Evolutionary conservation across 64 coral and sea anemone species (phyloP), one percentile per base, ranked within the genome.

Genomic region (Montipora capricornis): DNA sequence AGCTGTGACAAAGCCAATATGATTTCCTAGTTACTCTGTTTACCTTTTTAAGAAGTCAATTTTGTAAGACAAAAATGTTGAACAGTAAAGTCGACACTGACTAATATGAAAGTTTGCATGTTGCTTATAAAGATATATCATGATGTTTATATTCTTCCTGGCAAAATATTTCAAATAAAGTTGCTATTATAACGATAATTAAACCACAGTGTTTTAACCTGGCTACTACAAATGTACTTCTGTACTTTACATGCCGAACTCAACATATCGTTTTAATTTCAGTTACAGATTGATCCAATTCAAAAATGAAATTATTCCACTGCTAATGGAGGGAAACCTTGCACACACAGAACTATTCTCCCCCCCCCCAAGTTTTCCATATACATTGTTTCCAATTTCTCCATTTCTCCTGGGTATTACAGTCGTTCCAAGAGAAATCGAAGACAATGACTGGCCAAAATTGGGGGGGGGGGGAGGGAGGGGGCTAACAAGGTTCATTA

Each of bases 261-360:
- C 6, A 66, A 66, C 61, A 66, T 66, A 66, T 66, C 26, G 29
- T 76, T 75, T 75, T 75, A 44, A 75, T 75, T 75, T 75, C 73
- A 75, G 46, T 45, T 75, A 46, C 73, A 44, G 73, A 75, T 75
- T 75, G 4, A 75, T 75, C 73, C 73, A 75, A 75, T 8, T 75
- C 73, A 75, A 75, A 75, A 75, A 75, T 44, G 24, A 37, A 75
- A 44, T 75, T 75, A 75, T 75, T 75, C 24, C 73, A 75, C 26
- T 46, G 73, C 12, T 75, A 49, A 78, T 49, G 47, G 49, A 78
- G 75, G 75, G 45, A 78, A 78, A 78, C 75, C 47, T 78, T 50
- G 75, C 47, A 78, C 45, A 78, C 75, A 78, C 0, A 78, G 75
- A 78, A 49, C 75, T 78, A 78, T 78, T 78, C 75, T 78, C 26